These are phyloP conservation scores for Neopelma chrysocephalum DNA, from an alignment of 2,797 vertebrate genomes.

Conservation along the genomic window DNA sequence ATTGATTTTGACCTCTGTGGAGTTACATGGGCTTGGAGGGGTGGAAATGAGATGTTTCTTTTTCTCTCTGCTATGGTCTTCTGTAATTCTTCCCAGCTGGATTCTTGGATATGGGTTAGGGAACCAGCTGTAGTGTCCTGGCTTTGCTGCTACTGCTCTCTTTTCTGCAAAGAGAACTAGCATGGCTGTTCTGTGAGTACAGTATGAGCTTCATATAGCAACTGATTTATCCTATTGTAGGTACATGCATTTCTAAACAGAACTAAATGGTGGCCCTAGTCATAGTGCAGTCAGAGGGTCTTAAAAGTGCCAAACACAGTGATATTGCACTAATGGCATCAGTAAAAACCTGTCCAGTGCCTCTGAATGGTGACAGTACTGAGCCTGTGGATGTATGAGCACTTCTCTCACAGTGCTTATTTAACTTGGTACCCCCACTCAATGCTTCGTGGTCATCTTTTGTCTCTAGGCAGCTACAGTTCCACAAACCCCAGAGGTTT, in stretches of 20 bases:
- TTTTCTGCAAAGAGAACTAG: not conserved
- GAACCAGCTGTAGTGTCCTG: not conserved
- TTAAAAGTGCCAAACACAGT: not conserved
- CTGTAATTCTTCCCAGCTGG: not conserved
- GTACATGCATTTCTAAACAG: not conserved
- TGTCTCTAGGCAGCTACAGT: not conserved
- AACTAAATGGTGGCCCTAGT: not conserved
- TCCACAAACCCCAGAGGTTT: not conserved
- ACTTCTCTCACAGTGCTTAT: not conserved
- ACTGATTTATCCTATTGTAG: not conserved
- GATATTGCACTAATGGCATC: not conserved
- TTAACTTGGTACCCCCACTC: not conserved
- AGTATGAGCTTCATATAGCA: not conserved
- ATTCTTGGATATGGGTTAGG: not conserved
- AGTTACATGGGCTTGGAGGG: not conserved
- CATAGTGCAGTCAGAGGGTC: not conserved
- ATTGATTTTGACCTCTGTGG: not conserved
- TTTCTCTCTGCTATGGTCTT: not conserved
- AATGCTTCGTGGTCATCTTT: not conserved
- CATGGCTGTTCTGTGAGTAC: not conserved
- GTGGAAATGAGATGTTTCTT: not conserved
- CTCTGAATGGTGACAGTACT: not conserved
- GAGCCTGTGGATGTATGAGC: not conserved
- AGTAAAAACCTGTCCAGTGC: not conserved
- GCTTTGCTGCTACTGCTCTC: not conserved